A percentile compares a stretch with the other conserved stretches of the same genome.
phyloP scores from a whole-genome alignment of 2,113 vertebrate species.

The Lasiurus cinereus region DNA sequence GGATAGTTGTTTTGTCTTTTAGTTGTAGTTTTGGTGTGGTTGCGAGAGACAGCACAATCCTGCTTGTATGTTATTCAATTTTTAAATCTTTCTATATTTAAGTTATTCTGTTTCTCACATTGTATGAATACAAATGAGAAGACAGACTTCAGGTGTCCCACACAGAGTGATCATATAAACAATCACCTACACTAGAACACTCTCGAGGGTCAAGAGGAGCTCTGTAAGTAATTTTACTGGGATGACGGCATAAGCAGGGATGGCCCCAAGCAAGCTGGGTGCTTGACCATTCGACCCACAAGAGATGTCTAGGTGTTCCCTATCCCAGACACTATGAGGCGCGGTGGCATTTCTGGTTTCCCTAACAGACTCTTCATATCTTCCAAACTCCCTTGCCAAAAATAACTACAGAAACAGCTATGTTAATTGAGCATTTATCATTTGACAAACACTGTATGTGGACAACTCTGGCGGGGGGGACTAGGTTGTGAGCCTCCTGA shows the following conservation, averaged over 20 bases:
- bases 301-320: background rate
- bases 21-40: too few species aligned
- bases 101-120: background rate
- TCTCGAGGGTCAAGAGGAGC: background rate
- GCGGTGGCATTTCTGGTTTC: background rate
- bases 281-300: background rate
- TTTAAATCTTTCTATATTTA: background rate
- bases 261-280: background rate
- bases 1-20: too few species aligned
- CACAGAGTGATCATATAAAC: background rate
- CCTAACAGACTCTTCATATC: background rate
- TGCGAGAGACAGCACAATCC: too few species aligned
- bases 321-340: background rate
- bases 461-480: background rate
- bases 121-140: background rate
- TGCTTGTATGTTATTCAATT: background rate
- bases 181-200: background rate
- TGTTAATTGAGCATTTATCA: background rate
- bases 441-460: background rate
- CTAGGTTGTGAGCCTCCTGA: background rate
- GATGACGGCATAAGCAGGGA: background rate
- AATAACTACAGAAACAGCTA: background rate
- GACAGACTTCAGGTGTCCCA: background rate
- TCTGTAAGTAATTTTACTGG: background rate
- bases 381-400: background rate